A percentile compares a stretch with the other conserved stretches of the same genome.
phyloP scores from a whole-genome alignment of 1,140 invertebrate species.

The Drosophila pachea region DNA sequence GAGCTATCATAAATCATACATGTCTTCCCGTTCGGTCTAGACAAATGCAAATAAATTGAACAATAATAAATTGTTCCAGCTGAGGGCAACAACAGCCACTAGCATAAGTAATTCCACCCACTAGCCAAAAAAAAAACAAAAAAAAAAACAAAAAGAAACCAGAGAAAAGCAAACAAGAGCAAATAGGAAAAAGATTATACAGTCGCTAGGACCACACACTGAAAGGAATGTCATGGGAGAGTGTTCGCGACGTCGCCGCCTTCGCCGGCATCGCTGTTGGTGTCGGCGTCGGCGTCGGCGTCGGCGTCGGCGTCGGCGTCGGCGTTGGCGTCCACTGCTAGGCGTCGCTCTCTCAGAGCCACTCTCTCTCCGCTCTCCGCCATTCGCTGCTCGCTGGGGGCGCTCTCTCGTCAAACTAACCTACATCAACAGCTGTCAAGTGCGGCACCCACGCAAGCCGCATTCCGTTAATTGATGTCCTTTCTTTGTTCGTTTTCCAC shows the following conservation, averaged over 20 bases:
- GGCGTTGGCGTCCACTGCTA: slow-evolving; percentile 9
- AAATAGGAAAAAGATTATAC: slow-evolving; percentile 61
- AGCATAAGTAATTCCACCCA: slow-evolving; percentile 76
- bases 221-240: slow-evolving; percentile 45
- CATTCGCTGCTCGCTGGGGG: neutral
- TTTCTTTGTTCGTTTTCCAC: slow-evolving; percentile 25
- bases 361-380: slow-evolving; percentile 11
- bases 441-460: slow-evolving; percentile 48
- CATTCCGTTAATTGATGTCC: slow-evolving; percentile 31
- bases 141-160: slow-evolving; percentile 35
- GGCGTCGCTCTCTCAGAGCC: slow-evolving; percentile 12
- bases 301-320: slow-evolving; percentile 1
- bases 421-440: slow-evolving; percentile 74
- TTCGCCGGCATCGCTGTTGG: neutral
- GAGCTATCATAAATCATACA: slow-evolving; percentile 52
- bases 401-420: slow-evolving; percentile 55
- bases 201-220: slow-evolving; percentile 69
- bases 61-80: slow-evolving; percentile 63
- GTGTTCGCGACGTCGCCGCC: slow-evolving; percentile 15
- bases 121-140: slow-evolving; percentile 39
- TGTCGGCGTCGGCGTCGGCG: neutral
- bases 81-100: slow-evolving; percentile 28
- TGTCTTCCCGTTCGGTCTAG: slow-evolving; percentile 15
- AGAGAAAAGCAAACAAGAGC: too few relatives aligned
- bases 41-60: slow-evolving; percentile 70